phyloP scores from a whole-genome alignment of 1,140 invertebrate genomes.

The Ooceraea biroi region DNA sequence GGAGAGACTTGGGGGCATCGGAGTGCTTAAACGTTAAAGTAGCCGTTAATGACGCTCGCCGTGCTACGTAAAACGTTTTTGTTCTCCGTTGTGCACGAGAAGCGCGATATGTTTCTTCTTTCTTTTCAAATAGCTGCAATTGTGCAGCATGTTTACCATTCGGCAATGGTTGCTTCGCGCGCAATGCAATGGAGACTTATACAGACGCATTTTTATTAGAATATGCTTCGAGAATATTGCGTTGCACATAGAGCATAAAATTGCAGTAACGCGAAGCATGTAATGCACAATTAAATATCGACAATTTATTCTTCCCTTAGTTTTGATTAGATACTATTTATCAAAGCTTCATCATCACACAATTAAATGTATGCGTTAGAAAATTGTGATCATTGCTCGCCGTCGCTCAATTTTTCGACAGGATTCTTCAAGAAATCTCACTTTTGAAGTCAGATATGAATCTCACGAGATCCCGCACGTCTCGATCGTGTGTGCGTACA shows the following conservation, averaged over 20 bases:
- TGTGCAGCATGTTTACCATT: background rate
- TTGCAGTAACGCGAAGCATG: no score
- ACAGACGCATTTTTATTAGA: background rate
- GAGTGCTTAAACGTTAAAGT: constrained; percentile 51
- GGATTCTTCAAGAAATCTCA: background rate
- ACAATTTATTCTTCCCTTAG: no score
- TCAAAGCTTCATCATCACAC: no score
- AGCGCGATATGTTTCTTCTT: background rate
- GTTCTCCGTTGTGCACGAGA: background rate
- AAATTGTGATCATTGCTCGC: background rate
- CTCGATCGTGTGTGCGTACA: background rate
- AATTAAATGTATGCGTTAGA: no score
- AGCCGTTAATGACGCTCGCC: constrained; percentile 39
- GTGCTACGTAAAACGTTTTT: constrained; percentile 25
- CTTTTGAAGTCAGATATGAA: background rate
- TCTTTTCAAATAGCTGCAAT: constrained; percentile 1
- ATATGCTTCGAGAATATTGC: background rate
- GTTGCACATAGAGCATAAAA: background rate
- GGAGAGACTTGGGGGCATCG: constrained; percentile 5
- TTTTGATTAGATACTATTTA: no score
- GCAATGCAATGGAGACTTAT: background rate
- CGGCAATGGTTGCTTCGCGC: background rate
- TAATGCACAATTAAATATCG: no score
- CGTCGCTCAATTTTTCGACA: background rate
- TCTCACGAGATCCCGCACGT: background rate